Evolutionary conservation across 1,140 invertebrate genomes (phyloP).

Genomic region (Drosophila elegans): DNA sequence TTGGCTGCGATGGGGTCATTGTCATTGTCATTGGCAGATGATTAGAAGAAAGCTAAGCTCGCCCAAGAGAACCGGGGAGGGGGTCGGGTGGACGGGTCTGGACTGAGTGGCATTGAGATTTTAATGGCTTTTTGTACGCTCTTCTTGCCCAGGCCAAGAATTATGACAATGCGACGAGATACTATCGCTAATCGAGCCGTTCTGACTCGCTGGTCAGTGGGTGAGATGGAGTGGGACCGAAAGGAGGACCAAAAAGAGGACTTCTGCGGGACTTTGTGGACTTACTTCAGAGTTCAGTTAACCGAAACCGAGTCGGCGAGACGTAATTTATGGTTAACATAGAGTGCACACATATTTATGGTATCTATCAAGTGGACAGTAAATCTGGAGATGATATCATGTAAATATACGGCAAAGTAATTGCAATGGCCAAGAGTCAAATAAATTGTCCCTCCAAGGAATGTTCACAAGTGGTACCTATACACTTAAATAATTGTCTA

Average conservation of each 20-base stretch:
- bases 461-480: background rate
- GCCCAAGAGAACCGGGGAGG: background rate
- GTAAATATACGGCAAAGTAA: constrained; percentile 6
- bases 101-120: constrained; percentile 58
- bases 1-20: constrained; percentile 49
- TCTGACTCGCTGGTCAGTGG: constrained; percentile 24
- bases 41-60: constrained; percentile 68
- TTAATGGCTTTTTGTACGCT: constrained; percentile 69
- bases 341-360: constrained; percentile 56
- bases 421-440: background rate
- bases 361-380: constrained; percentile 28
- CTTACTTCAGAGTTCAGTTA: constrained; percentile 75
- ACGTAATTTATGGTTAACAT: constrained; percentile 69
- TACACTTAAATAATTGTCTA: background rate
- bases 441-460: background rate
- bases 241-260: constrained; percentile 10
- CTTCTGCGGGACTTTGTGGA: background rate
- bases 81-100: background rate
- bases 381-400: constrained; percentile 18
- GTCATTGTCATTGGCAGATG: constrained; percentile 62
- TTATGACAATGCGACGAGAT: constrained; percentile 80
- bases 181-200: constrained; percentile 75
- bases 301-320: constrained; percentile 58
- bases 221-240: background rate
- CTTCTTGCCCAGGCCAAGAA: constrained; percentile 54